Evolutionary conservation across 2,113 vertebrate genomes (phyloP).

Genomic region (Macrotis lagotis): DNA sequence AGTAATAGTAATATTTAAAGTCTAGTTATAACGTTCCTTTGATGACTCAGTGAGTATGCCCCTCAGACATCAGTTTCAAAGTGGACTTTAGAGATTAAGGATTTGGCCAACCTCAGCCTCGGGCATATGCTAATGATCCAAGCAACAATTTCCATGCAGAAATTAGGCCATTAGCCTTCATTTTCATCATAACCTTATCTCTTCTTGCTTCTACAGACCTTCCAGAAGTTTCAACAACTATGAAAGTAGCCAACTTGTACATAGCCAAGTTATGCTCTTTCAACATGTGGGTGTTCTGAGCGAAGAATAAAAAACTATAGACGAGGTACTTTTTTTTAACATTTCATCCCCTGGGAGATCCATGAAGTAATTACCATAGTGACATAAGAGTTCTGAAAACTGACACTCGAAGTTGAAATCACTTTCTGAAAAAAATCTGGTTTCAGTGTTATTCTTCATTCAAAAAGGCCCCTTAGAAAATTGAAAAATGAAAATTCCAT

Average conservation of each 20-base stretch:
- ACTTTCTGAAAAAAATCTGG: accelerated
- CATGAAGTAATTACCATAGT: background rate
- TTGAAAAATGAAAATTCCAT: too few species aligned
- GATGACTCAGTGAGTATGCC: background rate
- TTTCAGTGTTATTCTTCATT: background rate
- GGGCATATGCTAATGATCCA: background rate
- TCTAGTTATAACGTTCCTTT: background rate
- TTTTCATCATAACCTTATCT: background rate
- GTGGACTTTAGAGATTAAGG: background rate
- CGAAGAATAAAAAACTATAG: background rate
- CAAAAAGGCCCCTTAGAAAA: too few species aligned
- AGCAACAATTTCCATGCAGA: background rate
- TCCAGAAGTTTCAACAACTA: background rate
- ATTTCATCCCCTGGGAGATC: background rate
- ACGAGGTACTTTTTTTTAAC: background rate
- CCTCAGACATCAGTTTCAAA: background rate
- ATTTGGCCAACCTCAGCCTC: background rate
- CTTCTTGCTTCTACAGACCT: background rate
- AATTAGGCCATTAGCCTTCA: background rate
- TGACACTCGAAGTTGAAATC: background rate
- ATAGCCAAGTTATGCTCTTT: background rate
- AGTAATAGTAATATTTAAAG: background rate
- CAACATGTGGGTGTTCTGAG: background rate
- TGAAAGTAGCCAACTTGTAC: background rate
- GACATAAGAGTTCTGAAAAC: background rate